phyloP scores from a whole-genome alignment of 2,113 vertebrate genomes.

The Alethe castanea region DNA sequence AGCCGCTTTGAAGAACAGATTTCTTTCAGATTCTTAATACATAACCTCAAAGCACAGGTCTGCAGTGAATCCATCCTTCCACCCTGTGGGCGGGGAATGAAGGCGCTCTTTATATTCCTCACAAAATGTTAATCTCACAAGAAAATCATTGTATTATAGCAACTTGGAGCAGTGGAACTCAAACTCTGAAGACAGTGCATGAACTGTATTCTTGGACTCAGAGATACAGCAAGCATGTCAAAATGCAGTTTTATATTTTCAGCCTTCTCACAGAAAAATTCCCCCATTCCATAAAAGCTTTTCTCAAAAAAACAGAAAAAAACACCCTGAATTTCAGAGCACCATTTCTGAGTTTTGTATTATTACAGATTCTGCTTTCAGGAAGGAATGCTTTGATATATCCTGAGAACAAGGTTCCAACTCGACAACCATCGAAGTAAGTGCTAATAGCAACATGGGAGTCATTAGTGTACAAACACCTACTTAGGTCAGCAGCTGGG shows the following conservation, averaged over 20 bases:
- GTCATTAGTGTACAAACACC: neutral
- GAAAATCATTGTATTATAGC: constrained; percentile 47
- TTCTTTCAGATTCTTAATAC: constrained; percentile 50
- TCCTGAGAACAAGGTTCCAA: neutral
- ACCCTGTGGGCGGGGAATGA: constrained; percentile 12
- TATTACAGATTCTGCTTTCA: neutral
- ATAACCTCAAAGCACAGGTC: constrained; percentile 54
- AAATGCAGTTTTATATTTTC: neutral
- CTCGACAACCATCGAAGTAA: neutral
- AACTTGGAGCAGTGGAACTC: constrained; percentile 28
- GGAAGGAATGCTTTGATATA: neutral
- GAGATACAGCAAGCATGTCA: neutral
- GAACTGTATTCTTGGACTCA: constrained; percentile 25
- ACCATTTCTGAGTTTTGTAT: neutral
- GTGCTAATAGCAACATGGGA: neutral
- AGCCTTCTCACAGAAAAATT: neutral
- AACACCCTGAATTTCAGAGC: neutral
- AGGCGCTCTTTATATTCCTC: constrained; percentile 32
- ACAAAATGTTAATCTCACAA: constrained; percentile 43
- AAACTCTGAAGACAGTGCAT: neutral
- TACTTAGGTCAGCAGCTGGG: neutral
- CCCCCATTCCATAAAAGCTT: neutral
- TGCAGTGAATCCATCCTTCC: constrained; percentile 44
- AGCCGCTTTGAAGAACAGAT: constrained; percentile 48
- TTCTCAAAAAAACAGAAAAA: neutral